Base-by-base conservation (phyloP, 2,888 invertebrate genomes). In the Thymelicus acteon region DNA sequence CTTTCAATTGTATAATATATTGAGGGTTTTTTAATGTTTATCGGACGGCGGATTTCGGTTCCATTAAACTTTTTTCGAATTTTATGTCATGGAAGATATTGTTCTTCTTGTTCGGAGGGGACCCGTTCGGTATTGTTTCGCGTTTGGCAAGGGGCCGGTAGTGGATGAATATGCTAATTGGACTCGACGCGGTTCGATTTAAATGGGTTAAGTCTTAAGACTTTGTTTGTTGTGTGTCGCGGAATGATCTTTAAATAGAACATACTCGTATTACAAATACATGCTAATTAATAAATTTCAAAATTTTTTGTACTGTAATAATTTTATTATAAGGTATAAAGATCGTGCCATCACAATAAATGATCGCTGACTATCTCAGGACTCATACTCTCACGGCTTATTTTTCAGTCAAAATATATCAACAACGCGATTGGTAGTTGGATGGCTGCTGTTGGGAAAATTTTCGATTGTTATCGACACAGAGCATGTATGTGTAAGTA, bases 31-130 rank as follows among this genome's bases (percentile, higher is more conserved):
- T 86, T 88, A 84, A 86, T 89, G 87, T 90, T 89, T 91, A 91
- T 91, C 86, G 91, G 88, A 82, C 79, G 82, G 82, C 76, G 82
- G 89, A 88, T 89, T 89, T 87, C 80, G 86, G 83, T 82, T 83
- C 84, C 86, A 88, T 91, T 90, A 88, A 92, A 89, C 87, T 89
- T 91, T 90, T 89, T 90, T 87, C 86, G 85, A 88, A 89, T 91
- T 92, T 92, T 91, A 92, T 92, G 86, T 89, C 79, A 87, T 85
- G 92, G 92, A 92, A 92, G 90, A 88, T 88, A 92, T 91, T 88
- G 89, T 80, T 78, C 79, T 81, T 81, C 82, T 87, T 82, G 84
- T 87, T 83, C 75, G 79, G 75, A 74, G 75, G 76, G 77, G 73
- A 72, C 60, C 61, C 54, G 69, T 64, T 72, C 71, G 63, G 64